A percentile compares a stretch with the other conserved stretches of the same genome.
These are phyloP conservation scores for Plemyria rubiginata DNA, from an alignment of 2,888 invertebrate genomes.

Conservation along the genomic window DNA sequence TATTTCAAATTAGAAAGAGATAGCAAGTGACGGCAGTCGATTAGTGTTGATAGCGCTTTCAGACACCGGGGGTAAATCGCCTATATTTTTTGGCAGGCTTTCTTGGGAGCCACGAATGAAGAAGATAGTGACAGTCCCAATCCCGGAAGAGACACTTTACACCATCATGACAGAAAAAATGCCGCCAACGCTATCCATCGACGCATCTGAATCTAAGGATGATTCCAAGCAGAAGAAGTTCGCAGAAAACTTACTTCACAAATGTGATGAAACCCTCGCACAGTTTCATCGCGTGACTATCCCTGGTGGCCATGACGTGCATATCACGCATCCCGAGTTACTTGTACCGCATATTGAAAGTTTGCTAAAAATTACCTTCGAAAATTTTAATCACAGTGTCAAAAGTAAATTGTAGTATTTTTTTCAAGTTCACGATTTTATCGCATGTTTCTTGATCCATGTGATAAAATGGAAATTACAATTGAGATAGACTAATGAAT, in stretches of 20 bases:
- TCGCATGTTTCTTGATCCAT: no score
- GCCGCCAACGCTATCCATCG: slow-evolving; percentile 56
- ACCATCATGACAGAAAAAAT: slow-evolving; percentile 48
- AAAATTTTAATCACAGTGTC: slow-evolving; percentile 15
- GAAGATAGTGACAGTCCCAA: slow-evolving; percentile 43
- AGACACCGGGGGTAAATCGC: no score
- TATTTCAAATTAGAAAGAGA: no score
- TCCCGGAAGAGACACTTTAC: slow-evolving; percentile 55
- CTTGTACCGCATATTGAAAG: slow-evolving; percentile 64
- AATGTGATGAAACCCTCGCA: slow-evolving; percentile 48
- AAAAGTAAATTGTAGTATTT: slow-evolving; percentile 45
- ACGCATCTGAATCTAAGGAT: slow-evolving; percentile 48
- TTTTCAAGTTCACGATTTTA: no score
- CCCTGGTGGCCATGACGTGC: slow-evolving; percentile 84
- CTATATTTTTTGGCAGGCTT: slow-evolving; percentile 46
- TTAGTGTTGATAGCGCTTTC: no score
- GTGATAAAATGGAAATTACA: no score
- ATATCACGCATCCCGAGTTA: slow-evolving; percentile 80
- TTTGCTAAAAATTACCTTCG: slow-evolving; percentile 55
- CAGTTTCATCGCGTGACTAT: slow-evolving; percentile 55
- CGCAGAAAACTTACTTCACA: slow-evolving; percentile 47
- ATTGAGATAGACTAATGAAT: no score
- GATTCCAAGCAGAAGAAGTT: slow-evolving; percentile 40
- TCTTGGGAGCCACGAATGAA: slow-evolving; percentile 65
- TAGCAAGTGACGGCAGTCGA: no score